Conservation (phyloP, 2,888 invertebrate genomes). For the Pinctada fucata region DNA sequence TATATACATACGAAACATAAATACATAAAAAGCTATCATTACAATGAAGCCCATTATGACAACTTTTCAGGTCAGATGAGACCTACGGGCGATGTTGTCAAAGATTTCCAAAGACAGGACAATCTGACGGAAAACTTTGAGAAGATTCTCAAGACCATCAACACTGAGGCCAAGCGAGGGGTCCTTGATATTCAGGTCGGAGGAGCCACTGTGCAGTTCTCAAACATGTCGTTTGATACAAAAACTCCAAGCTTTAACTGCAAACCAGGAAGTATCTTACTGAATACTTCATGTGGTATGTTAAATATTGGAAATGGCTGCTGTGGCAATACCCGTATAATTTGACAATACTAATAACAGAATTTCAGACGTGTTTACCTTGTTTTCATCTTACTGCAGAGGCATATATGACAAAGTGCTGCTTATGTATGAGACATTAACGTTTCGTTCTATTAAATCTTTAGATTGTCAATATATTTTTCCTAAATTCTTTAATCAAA, state of each 20-base stretch:
- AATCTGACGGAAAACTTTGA: constrained; percentile 53
- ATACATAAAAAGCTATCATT: too few relatives aligned
- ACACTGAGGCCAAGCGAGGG: constrained; percentile 72
- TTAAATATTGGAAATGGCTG: constrained; percentile 12
- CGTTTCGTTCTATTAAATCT: too few relatives aligned
- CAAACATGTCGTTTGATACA: constrained; percentile 62
- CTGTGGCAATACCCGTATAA: too few relatives aligned
- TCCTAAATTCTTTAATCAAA: too few relatives aligned
- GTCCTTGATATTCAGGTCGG: constrained; percentile 70
- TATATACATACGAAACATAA: too few relatives aligned
- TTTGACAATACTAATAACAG: too few relatives aligned
- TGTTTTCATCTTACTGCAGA: too few relatives aligned
- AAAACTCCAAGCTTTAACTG: constrained; percentile 76
- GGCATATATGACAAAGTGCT: too few relatives aligned
- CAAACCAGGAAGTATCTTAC: constrained; percentile 80
- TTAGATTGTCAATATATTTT: too few relatives aligned
- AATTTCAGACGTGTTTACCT: too few relatives aligned
- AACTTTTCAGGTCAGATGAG: constrained; percentile 27
- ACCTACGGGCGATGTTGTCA: constrained; percentile 32
- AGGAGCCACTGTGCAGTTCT: constrained; percentile 60
- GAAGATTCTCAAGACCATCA: constrained; percentile 61
- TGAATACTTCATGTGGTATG: constrained; percentile 81
- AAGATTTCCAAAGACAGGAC: constrained; percentile 39
- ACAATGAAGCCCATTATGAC: too few relatives aligned
- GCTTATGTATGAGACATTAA: too few relatives aligned